Base-by-base conservation (phyloP, 2,888 invertebrate species). In the Melanostoma scalare region DNA sequence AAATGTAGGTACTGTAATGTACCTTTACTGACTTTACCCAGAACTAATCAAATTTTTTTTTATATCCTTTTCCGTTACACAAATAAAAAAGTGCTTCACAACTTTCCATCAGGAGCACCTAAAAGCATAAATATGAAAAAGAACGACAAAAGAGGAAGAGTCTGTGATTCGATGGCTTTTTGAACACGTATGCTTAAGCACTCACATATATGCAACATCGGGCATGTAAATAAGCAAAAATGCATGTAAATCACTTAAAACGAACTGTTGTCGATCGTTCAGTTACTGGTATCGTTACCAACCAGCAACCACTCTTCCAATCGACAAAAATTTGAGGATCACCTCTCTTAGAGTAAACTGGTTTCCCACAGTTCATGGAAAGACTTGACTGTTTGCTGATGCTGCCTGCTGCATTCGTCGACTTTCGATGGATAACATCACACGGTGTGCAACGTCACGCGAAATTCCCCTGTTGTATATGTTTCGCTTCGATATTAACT, bases 221-320 rank as follows among this genome's bases (percentile, higher is more conserved):
- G 36, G 79, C 74, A 79, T 79, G 79, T 84, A 84, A 84, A 79
- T 79, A 84, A 84, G 84, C 79, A 84, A 63, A 84, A 84, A 84
- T 75, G 74, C 84, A 84, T 84, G 84, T 84, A 84, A 84, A 84
- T 84, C 84, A 84, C 84, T 79, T 61, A 79, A 75, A 84, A 71
- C 84, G 79, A 84, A 84, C 84, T 79, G 60, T 79, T 84, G 84
- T 71, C 79, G 74, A 73, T 50, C 10, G 68, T 67, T 67, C 46
- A 50, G 60, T 61, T 75, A 84, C 78, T 74, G 20, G 55, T 35
- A 60, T 72, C 58, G 36, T 52, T 56, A 50, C 74, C 48, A 20
- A 52, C 73, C 56, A 61, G 61, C 33, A 60, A 33, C n/a, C 33
- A 33, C 52, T 30, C 8, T 35, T 31, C n/a, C 44, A 35, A 50